Conservation (phyloP, 2,113 vertebrate genomes). For the Mionectes macconnelli region DNA sequence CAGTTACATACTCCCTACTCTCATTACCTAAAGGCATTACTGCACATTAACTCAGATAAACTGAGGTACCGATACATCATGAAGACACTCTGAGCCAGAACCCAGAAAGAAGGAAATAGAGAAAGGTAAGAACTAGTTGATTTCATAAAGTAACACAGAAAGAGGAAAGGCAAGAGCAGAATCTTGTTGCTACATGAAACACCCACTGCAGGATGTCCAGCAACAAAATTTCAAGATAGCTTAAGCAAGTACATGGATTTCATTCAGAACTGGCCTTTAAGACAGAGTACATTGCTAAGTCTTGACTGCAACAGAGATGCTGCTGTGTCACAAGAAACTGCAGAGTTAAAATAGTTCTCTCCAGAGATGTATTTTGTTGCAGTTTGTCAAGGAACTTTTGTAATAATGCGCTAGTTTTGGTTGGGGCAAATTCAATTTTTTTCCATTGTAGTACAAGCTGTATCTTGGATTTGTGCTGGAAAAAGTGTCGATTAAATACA, state of each 20-base stretch:
- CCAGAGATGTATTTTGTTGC: background rate
- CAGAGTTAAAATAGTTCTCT: background rate
- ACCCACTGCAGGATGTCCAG: background rate
- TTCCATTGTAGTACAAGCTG: background rate
- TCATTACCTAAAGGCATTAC: background rate
- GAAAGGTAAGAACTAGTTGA: background rate
- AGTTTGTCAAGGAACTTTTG: background rate
- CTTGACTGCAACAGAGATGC: fast-evolving
- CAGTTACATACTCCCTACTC: background rate
- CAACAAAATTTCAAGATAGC: background rate
- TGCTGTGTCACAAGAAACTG: background rate
- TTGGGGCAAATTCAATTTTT: background rate
- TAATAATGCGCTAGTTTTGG: background rate
- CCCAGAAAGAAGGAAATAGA: background rate
- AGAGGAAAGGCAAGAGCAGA: background rate
- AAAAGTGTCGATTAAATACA: background rate
- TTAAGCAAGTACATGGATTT: background rate
- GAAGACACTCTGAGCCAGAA: background rate
- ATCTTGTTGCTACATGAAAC: background rate
- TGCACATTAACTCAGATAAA: background rate
- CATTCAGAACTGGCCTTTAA: background rate
- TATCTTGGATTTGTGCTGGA: background rate
- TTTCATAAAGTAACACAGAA: background rate
- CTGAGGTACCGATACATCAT: background rate
- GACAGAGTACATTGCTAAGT: background rate